phyloP scores from a whole-genome alignment of 2,113 vertebrate species.

The Piprites chloris region DNA sequence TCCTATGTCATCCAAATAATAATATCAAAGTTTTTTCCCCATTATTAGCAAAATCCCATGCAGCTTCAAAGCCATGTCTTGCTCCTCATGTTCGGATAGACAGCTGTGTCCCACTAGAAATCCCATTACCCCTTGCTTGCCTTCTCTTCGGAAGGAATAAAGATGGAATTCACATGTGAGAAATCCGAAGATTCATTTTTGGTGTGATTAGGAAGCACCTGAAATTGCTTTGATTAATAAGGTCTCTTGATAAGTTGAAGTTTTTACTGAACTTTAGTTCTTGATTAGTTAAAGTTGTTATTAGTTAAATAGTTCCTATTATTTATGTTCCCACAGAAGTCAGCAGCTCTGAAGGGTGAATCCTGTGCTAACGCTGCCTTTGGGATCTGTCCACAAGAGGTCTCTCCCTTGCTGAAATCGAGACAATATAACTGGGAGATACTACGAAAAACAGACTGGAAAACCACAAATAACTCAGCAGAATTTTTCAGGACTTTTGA shows the following conservation, averaged over 20 bases:
- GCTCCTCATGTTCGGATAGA: not conserved
- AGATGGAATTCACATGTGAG: not conserved
- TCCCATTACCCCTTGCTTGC: not conserved
- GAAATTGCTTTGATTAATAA: not conserved
- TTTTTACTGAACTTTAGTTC: no score
- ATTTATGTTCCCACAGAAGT: not conserved
- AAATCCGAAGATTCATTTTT: not conserved
- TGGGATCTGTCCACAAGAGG: slow-evolving; percentile 40
- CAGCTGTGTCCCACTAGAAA: not conserved
- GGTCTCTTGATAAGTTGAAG: not conserved
- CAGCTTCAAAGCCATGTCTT: not conserved
- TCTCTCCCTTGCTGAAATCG: slow-evolving; percentile 6
- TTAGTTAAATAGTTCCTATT: not conserved
- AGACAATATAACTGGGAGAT: not conserved
- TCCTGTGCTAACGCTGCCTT: not conserved
- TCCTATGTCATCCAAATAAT: not conserved
- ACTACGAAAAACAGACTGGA: not conserved
- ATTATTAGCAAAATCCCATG: not conserved
- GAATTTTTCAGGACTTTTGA: not conserved
- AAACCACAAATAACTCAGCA: not conserved
- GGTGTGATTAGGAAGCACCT: not conserved
- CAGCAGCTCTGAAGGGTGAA: not conserved
- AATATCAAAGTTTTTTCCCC: not conserved
- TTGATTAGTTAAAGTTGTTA: no score
- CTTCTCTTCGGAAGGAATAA: not conserved